Conservation (phyloP, 2,113 vertebrate species). For the Danio rerio region GRCz12tu NC_133185.1:24517501-24518000, state of each 20-base stretch:
- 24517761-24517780: not conserved
- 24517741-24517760: not conserved
- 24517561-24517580: not conserved
- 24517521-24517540: not conserved
- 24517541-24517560: not conserved
- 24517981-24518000: not conserved
- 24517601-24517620: not conserved
- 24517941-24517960: constrained; percentile 10
- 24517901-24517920: not conserved
- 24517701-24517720: not conserved
- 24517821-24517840: not conserved
- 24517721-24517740: constrained; percentile 14
- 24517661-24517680: not conserved
- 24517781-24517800: not conserved
- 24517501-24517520: not conserved
- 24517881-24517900: not conserved
- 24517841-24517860: not conserved
- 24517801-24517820: not conserved
- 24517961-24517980: not conserved
- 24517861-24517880: not conserved
- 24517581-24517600: not conserved
- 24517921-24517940: not conserved
- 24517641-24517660: not conserved
- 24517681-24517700: not conserved
- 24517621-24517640: not conserved